A percentile compares a stretch with the other conserved stretches of the same genome.
These are phyloP conservation scores for Valencia hispanica DNA, from an alignment of 2,797 vertebrate genomes.

Conservation along the genomic window DNA sequence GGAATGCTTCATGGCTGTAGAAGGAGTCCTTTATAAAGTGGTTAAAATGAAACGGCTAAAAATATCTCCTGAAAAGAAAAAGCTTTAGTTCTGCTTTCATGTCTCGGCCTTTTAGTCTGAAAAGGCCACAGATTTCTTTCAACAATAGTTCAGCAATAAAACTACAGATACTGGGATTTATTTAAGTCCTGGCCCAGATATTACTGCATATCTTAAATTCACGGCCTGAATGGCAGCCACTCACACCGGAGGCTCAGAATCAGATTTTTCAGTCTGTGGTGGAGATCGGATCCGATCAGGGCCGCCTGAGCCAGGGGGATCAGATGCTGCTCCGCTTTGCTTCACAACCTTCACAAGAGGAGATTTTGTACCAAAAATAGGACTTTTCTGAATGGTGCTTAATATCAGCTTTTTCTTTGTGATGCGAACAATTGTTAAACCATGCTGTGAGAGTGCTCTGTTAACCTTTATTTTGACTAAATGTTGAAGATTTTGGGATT, in stretches of 20 bases:
- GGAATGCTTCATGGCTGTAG: not conserved
- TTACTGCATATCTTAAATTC: not conserved
- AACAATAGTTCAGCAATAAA: not conserved
- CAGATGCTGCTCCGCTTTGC: not conserved
- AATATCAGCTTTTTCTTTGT: not conserved
- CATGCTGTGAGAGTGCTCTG: not conserved
- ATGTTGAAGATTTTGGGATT: not conserved
- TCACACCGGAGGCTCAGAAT: not conserved
- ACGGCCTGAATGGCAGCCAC: not conserved
- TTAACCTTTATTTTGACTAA: not conserved
- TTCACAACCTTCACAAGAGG: not conserved
- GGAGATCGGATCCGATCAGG: constrained; percentile 5
- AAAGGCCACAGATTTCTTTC: not conserved
- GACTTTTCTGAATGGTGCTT: not conserved
- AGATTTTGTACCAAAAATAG: not conserved
- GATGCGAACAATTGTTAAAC: not conserved
- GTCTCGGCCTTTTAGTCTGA: not conserved
- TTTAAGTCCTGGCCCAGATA: constrained; percentile 1
- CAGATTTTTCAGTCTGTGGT: constrained; percentile 7
- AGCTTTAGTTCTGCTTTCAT: not conserved
- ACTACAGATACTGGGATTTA: not conserved
- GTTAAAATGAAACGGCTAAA: not conserved
- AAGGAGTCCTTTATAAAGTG: not conserved
- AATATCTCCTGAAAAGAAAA: not conserved
- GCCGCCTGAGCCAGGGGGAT: not conserved